phyloP scores from a whole-genome alignment of 2,888 invertebrate genomes.

The Microdon myrmicae region DNA sequence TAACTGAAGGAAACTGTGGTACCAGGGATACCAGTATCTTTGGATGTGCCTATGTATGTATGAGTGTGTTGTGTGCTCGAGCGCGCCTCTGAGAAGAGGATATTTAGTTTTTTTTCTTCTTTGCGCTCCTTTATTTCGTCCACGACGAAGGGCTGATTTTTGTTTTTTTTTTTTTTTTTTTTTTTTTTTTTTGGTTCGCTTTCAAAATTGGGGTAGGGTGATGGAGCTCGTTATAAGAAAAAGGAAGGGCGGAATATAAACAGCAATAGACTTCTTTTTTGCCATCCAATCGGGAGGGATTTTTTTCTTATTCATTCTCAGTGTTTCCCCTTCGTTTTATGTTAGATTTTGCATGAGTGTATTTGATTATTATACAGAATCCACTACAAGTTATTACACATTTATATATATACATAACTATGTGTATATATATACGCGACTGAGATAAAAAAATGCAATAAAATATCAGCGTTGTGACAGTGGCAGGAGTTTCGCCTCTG shows the following conservation, averaged over 20 bases:
- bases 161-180: constrained; percentile 19
- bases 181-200: no score
- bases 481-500: constrained; percentile 28
- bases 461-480: constrained; percentile 42
- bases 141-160: constrained; percentile 27
- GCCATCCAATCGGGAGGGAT: constrained; percentile 25
- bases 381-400: constrained; percentile 50
- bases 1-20: no score
- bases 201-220: no score
- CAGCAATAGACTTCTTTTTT: no score
- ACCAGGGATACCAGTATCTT: no score
- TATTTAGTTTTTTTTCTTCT: no score
- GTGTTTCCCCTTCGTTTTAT: constrained; percentile 44
- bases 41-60: constrained; percentile 1
- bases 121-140: constrained; percentile 29
- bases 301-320: constrained; percentile 23
- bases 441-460: constrained; percentile 45
- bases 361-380: constrained; percentile 51
- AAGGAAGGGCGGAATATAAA: no score
- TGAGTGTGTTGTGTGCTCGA: no score
- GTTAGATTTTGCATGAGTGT: constrained; percentile 50
- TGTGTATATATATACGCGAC: no score
- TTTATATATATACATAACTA: constrained; percentile 51
- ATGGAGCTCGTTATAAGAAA: no score
- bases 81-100: no score